Evolutionary conservation across 92 coral and sea anemone species (phyloP), one percentile per base, ranked within the genome.

Genomic region (Palythoa caribaeorum): DNA sequence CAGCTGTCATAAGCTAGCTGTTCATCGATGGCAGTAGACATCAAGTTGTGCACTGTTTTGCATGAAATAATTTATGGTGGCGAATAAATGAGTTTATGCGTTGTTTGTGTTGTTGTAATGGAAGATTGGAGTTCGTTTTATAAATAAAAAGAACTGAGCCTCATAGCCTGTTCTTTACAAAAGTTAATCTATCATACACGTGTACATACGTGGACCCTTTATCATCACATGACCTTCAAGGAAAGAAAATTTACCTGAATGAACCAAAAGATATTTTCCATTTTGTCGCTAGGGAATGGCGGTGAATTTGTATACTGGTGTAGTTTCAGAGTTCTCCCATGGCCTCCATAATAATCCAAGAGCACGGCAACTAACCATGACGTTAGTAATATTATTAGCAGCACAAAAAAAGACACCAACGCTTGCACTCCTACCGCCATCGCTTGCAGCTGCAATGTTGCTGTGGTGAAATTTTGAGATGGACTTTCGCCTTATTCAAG

Each of bases 231-330:
- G 50, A 44, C 50, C 4, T 8, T 44, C 5, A 5, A 44, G 50
- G 5, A 28, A 44, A 44, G 50, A 44, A 44, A 5, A 44, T 44
- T 44, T 44, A 44, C 50, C 50, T 44, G 50, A 4, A 44, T 8
- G 7, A 96, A 93, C 99, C 99, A 96, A 88, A 96, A 95, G 9
- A 96, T 59, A 52, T 95, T 96, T 17, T 96, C 93, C 93, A 95
- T 79, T 83, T 89, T 90, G 51, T 88, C 96, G 84, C 90, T 94
- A 20, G 98, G 98, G 87, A 90, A 93, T 52, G 99, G 98, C 79
- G 93, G 95, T 48, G 85, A 70, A 84, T 94, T 78, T 71, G 96
- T 84, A 36, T 89, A 78, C 73, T 80, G 88, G 77, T 95, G 99
- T 6, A 89, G 89, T 48, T 87, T 90, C 35, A 92, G 81, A 73